Base-by-base conservation (phyloP, 2,113 vertebrate genomes). In the Austrofundulus limnaeus region DNA sequence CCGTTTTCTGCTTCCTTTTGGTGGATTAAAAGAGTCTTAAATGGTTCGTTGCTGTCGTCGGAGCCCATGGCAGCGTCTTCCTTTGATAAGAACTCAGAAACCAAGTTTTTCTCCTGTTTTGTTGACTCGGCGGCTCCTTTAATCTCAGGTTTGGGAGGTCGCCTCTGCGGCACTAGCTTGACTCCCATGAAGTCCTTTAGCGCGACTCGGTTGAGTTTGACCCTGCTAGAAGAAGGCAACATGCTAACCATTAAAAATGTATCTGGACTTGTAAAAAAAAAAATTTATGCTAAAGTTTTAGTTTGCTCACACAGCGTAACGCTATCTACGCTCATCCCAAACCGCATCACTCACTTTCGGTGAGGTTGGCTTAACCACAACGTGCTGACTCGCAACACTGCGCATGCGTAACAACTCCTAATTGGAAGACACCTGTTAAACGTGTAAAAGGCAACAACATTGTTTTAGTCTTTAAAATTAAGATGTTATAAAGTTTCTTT, bases 151-250 rank as follows among this genome's bases (percentile, higher is more conserved):
- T 20, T 21, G 0, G 6, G 12, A 5, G 31, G 2, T 53, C 51
- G 75, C 14, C 71, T 57, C 38, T 69, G 67, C 11, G 65, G 78
- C 12, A 34, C 55, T 13, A 31, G 0, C 5, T 68, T 72, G 0
- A 65, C 8, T 5, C 34, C 61, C 10, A 24, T 23, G 0, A 56
- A 20, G 4, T 82, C 66, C 56, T 73, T 79, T 12, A 83, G 10
- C 17, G 61, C 20, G 0, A 31, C 72, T 41, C 70, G 57, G 67
- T 83, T 83, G 0, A 79, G 34, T 80, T 82, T 86, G 0, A 81
- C 56, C 19, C 67, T 62, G 56, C 39, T 25, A 2, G 66, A 58
- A 12, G 75, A 60, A 1, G 75, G 46, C 0, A 55, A 41, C 85
- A 85, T 80, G 48, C 9, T 60, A 16, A 34, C 49, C 20, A 1